These are phyloP conservation scores for Panulirus ornatus DNA, from an alignment of 1,140 invertebrate species.

Conservation along the genomic window DNA sequence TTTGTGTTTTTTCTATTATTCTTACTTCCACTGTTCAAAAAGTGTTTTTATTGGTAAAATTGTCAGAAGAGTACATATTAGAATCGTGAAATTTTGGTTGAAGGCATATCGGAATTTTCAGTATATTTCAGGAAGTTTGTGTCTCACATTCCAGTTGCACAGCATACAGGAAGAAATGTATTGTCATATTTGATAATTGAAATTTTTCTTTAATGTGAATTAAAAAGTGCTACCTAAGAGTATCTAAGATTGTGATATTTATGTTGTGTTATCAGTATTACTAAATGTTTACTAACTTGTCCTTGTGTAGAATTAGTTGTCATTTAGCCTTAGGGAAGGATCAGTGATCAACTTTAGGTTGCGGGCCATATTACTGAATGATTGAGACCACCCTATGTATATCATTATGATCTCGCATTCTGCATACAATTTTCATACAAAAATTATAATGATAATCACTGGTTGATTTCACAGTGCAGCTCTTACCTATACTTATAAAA, in stretches of 20 bases:
- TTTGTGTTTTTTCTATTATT: not conserved
- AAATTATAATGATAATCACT: not conserved
- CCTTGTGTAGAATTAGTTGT: not conserved
- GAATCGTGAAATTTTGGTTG: not conserved
- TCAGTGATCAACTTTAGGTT: not conserved
- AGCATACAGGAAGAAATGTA: not conserved
- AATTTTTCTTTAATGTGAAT: not conserved
- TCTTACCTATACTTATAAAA: too few species aligned
- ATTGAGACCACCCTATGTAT: too few species aligned
- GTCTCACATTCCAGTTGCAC: not conserved
- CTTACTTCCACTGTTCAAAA: not conserved
- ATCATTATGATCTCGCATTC: too few species aligned
- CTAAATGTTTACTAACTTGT: not conserved
- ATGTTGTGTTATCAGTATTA: not conserved
- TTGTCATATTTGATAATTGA: not conserved
- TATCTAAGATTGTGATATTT: not conserved
- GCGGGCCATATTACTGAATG: too few species aligned
- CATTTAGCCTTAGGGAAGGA: not conserved
- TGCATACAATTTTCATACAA: too few species aligned
- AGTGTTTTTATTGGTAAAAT: not conserved
- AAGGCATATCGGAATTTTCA: not conserved
- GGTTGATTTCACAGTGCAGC: too few species aligned
- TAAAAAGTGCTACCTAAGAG: not conserved
- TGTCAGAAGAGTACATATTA: not conserved
- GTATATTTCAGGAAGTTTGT: not conserved